A percentile compares a stretch with the other conserved stretches of the same genome.
Evolutionary conservation across 2,888 invertebrate genomes (phyloP).

Genomic region (Drosophila trichaetosa): DNA sequence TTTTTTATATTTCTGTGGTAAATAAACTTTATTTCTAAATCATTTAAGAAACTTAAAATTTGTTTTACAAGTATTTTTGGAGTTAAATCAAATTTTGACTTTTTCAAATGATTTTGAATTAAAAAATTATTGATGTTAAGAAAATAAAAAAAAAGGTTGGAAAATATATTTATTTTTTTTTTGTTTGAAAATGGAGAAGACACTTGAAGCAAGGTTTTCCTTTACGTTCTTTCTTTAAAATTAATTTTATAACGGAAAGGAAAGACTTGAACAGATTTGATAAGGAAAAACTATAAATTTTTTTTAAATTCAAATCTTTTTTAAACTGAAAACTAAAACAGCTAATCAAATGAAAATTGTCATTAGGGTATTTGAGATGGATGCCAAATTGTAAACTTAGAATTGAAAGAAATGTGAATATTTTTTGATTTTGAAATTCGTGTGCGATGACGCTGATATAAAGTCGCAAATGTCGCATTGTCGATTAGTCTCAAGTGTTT

Average conservation of each 20-base stretch:
- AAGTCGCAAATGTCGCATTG: constrained; percentile 23
- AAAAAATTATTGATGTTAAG: too few species aligned
- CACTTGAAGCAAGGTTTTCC: not conserved
- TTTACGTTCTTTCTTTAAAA: not conserved
- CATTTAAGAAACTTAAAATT: not conserved
- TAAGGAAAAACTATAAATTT: not conserved
- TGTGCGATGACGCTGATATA: constrained; percentile 35
- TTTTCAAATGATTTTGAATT: not conserved
- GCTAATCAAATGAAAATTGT: not conserved
- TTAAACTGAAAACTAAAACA: not conserved
- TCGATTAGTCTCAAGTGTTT: constrained; percentile 33
- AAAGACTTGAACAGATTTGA: not conserved
- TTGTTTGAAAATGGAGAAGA: not conserved
- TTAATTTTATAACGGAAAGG: not conserved
- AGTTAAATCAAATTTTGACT: not conserved
- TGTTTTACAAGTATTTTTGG: not conserved
- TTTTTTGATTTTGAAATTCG: constrained; percentile 28
- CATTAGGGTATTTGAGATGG: constrained; percentile 8
- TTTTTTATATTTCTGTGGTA: not conserved
- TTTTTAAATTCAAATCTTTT: not conserved
- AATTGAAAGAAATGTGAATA: constrained; percentile 42
- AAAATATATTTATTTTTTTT: not conserved
- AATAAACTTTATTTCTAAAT: not conserved
- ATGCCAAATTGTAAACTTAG: not conserved
- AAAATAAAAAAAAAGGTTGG: not conserved